Evolutionary conservation across 2,888 invertebrate species (phyloP), one percentile per base, ranked within the genome.

Genomic region (Stenolophus ochropezus): DNA sequence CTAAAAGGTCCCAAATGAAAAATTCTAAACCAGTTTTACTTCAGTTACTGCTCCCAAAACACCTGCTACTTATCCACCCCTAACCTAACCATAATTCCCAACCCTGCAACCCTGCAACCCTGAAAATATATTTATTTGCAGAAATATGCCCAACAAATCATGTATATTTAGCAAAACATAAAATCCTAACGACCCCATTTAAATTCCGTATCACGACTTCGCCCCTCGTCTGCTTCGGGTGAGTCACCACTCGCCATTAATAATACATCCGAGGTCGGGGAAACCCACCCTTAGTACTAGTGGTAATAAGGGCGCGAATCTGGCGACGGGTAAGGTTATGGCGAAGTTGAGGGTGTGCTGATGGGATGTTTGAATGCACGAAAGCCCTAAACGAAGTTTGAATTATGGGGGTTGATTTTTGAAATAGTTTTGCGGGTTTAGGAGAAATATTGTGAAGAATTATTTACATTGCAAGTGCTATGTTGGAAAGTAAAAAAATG

Each of bases 151-250:
- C 65, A 33, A 69, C 65, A 69, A 69, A 69, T 69, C 65, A 69
- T 69, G 18, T 33, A 33, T 69, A 69, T 69, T 69, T 69, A 69
- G 65, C 33, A 69, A 69, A 69, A 69, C 65, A 65, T 65, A 69
- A 69, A 69, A 69, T 33, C 27, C 65, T 69, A 69, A 69, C 65
- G 65, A 69, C 65, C 65, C 65, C 65, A 69, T 69, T 69, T 69
- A 69, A 69, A 69, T 69, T 69, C 65, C 65, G 65, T 33, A 69
- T 69, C 65, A 69, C 65, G 65, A 69, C 27, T 69, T 42, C 65
- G 33, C 33, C 65, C 65, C 42, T 42, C 65, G 65, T 69, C 18
- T 25, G n/a, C 61, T 56, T 4, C 61, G 65, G 33, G 65, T 69
- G 65, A 69, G 18, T 69, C 65, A 69, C 65, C 65, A 69, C 65